These are phyloP conservation scores for Aptenodytes patagonicus DNA, from an alignment of 2,113 vertebrate species.

Conservation along the genomic window DNA sequence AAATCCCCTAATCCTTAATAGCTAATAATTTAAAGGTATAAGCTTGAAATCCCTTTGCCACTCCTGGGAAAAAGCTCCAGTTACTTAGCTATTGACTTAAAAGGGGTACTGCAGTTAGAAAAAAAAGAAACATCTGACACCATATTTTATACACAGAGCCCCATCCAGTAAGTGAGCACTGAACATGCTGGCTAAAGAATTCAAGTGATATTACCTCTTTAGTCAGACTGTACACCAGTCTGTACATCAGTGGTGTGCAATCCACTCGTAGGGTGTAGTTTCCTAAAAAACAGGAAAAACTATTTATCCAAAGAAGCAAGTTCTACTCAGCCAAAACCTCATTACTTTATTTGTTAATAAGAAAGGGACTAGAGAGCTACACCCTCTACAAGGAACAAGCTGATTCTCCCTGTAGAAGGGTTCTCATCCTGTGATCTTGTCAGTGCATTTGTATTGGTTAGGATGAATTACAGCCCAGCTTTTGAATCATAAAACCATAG, in stretches of 20 bases:
- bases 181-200: not conserved
- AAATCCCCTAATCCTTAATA: not conserved
- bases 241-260: conserved; percentile 89
- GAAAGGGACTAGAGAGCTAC: not conserved
- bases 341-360: not conserved
- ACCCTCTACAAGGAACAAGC: not conserved
- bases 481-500: not conserved
- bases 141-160: not conserved
- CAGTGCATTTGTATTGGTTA: not conserved
- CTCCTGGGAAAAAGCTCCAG: not conserved
- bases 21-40: not conserved
- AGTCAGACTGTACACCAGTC: conserved; percentile 86
- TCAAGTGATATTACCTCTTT: conserved; percentile 80
- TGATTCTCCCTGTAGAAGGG: not conserved
- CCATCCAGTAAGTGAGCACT: not conserved
- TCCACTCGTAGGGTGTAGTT: conserved; percentile 95
- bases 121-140: not conserved
- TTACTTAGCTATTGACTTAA: not conserved
- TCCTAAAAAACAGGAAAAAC: conserved; percentile 72
- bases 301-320: not conserved
- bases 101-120: not conserved
- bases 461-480: not conserved
- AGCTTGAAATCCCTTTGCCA: not conserved
- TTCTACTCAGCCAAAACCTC: not conserved
- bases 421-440: not conserved